A percentile compares a stretch with the other conserved stretches of the same genome.
Evolutionary conservation across 2,888 invertebrate genomes (phyloP).

Genomic region (Empis stercorea): DNA sequence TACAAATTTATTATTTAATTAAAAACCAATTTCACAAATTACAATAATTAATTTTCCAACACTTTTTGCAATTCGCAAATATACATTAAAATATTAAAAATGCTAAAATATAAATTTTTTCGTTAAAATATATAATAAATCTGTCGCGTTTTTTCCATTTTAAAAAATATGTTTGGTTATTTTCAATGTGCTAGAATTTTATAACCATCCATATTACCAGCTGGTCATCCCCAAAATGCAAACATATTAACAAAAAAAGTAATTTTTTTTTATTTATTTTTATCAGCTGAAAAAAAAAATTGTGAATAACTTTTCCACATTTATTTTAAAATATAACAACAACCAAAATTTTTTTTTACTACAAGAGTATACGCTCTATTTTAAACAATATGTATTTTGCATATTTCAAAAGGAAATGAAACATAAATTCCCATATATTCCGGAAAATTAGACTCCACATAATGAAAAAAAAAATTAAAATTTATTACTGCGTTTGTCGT

Average conservation of each 20-base stretch:
- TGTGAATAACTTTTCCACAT: constrained; percentile 12
- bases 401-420: constrained; percentile 23
- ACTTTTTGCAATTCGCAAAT: too few relatives aligned
- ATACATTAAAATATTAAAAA: too few relatives aligned
- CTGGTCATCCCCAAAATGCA: background rate
- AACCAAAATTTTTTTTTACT: constrained; percentile 11
- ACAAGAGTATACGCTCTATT: constrained; percentile 10
- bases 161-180: background rate
- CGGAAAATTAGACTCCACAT: constrained; percentile 20
- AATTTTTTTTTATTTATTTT: constrained; percentile 6
- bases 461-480: too few relatives aligned
- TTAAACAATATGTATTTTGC: constrained; percentile 21
- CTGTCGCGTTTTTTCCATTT: background rate
- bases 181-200: background rate
- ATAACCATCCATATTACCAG: background rate
- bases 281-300: constrained; percentile 9
- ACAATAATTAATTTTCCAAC: too few relatives aligned
- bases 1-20: too few relatives aligned
- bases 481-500: too few relatives aligned
- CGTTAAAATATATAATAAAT: too few relatives aligned
- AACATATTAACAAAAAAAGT: too few relatives aligned
- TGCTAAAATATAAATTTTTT: too few relatives aligned
- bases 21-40: too few relatives aligned
- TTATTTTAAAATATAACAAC: background rate
- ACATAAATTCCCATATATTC: constrained; percentile 22